Evolutionary conservation across 2,113 vertebrate species (phyloP).

Genomic region (Sclerurus mexicanus): DNA sequence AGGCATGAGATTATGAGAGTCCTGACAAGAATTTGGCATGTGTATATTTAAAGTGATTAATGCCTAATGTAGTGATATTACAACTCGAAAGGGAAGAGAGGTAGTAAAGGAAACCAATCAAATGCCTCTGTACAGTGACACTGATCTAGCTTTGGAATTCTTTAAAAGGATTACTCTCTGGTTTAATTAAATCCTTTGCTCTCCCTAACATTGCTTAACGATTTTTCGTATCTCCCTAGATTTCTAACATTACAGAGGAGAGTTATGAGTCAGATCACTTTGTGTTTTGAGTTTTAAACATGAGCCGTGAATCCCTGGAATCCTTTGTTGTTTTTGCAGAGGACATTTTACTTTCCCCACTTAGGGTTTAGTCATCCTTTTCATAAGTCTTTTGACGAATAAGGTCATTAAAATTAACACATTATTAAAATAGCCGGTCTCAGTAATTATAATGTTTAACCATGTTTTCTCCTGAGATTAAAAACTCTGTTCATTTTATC

Average conservation of each 20-base stretch:
- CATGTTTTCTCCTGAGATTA: slow-evolving; percentile 26
- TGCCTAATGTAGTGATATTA: not conserved
- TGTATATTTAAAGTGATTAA: not conserved
- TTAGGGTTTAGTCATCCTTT: slow-evolving; percentile 36
- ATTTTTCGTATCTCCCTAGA: slow-evolving; percentile 37
- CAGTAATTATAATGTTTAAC: slow-evolving; percentile 24
- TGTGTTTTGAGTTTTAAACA: slow-evolving; percentile 14
- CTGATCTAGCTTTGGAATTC: slow-evolving; percentile 21
- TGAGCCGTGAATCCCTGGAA: slow-evolving; percentile 12
- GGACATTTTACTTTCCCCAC: slow-evolving; percentile 37
- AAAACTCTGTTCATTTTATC: slow-evolving; percentile 41
- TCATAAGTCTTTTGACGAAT: slow-evolving; percentile 33
- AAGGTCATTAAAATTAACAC: slow-evolving; percentile 42
- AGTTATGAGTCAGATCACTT: slow-evolving; percentile 50
- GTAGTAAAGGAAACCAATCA: slow-evolving; percentile 4
- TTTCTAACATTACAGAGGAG: not conserved
- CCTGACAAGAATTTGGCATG: not conserved
- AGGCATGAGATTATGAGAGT: not conserved
- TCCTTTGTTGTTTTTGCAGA: slow-evolving; percentile 39
- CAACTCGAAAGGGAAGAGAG: not conserved
- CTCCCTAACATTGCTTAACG: not conserved
- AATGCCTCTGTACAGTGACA: not conserved
- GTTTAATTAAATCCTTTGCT: slow-evolving; percentile 43
- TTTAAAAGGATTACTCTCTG: slow-evolving; percentile 10
- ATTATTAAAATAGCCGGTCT: slow-evolving; percentile 40